A percentile compares a stretch with the other conserved stretches of the same genome.
Evolutionary conservation across 1,140 invertebrate genomes (phyloP).

Genomic region (Sinella curviseta): DNA sequence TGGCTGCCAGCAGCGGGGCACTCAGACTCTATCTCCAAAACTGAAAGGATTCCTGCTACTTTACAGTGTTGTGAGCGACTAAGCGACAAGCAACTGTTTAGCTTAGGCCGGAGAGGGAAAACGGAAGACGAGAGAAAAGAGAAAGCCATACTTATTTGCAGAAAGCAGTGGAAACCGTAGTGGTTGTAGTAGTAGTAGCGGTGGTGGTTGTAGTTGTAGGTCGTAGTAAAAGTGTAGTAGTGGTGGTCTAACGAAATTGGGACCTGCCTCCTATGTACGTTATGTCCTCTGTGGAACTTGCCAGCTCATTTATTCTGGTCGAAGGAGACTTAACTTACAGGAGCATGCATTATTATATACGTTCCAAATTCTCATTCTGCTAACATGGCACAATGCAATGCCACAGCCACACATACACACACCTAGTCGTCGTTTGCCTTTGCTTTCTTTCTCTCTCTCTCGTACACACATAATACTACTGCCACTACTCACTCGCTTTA

Average conservation of each 20-base stretch:
- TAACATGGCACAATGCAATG: background rate
- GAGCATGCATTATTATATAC: background rate
- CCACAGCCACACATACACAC: background rate
- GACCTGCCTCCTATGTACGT: background rate
- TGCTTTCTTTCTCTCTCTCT: too few species aligned
- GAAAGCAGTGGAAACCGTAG: background rate
- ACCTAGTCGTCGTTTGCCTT: background rate
- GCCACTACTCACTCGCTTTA: too few species aligned
- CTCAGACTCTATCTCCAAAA: constrained; percentile 8
- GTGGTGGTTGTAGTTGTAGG: background rate
- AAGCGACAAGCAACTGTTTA: background rate
- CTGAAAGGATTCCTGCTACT: background rate
- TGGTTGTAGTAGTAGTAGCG: background rate
- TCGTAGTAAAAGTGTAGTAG: background rate
- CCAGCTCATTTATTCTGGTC: background rate
- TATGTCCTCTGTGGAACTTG: background rate
- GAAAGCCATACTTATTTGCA: background rate
- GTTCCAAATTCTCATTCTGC: background rate
- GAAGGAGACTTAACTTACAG: background rate
- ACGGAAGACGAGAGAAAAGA: background rate
- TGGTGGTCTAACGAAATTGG: background rate
- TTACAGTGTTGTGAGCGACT: background rate
- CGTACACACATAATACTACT: too few species aligned
- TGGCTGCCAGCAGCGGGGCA: constrained; percentile 9
- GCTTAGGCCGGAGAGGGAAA: too few species aligned